A percentile compares a stretch with the other conserved stretches of the same genome.
Evolutionary conservation across 2,113 vertebrate genomes (phyloP).

Genomic region (Corynorhinus townsendii): DNA sequence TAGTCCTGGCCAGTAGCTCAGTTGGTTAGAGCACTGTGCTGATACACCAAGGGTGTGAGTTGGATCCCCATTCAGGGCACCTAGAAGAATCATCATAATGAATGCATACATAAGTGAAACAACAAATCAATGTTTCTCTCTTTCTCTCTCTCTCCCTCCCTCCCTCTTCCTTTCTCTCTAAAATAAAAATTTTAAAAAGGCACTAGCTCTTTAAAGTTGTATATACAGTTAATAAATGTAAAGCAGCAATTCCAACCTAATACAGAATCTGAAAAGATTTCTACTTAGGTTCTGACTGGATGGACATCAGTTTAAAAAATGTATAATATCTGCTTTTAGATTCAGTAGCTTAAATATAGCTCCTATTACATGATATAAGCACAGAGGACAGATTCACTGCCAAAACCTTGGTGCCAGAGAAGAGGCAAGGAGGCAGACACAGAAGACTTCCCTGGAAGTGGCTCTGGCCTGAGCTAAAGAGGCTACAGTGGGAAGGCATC

Average conservation of each 20-base stretch:
- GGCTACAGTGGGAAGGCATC: neutral
- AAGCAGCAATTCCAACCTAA: neutral
- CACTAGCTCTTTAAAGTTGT: neutral
- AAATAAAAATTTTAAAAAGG: neutral
- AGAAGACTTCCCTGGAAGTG: neutral
- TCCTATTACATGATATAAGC: neutral
- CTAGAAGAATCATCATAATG: neutral
- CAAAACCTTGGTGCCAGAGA: neutral
- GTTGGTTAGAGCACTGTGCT: neutral
- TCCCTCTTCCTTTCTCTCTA: neutral
- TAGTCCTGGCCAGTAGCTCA: neutral
- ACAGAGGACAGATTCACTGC: neutral
- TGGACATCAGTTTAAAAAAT: neutral
- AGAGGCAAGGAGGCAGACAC: neutral
- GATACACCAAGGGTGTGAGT: neutral
- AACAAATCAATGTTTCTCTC: neutral
- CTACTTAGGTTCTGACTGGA: neutral
- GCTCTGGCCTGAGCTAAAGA: neutral
- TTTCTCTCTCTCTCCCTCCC: no score
- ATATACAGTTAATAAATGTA: neutral
- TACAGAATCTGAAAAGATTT: neutral
- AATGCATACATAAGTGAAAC: neutral
- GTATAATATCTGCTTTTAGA: neutral
- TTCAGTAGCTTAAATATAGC: neutral
- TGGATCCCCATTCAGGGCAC: neutral